Conservation (phyloP, 2,113 vertebrate species). For the Microtus montanus region DNA sequence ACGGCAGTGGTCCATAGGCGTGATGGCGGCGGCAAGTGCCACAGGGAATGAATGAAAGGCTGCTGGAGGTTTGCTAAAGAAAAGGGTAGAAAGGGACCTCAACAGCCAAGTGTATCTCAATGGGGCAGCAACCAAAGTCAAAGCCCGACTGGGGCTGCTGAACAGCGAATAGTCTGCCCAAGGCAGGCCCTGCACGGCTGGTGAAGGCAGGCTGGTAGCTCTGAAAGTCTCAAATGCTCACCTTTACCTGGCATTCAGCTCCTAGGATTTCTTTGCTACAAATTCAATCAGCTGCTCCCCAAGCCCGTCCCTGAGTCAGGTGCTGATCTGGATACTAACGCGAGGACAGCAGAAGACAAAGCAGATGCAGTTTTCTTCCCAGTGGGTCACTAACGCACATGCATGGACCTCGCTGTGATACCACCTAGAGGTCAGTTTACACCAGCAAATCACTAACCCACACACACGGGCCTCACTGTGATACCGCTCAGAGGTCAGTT, state of each 20-base stretch:
- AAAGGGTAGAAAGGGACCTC: not conserved
- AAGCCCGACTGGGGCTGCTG: too few relatives aligned
- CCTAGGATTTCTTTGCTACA: not conserved
- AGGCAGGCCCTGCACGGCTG: not conserved
- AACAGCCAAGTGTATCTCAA: not conserved
- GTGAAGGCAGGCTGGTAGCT: not conserved
- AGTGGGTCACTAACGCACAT: not conserved
- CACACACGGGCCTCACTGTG: too few relatives aligned
- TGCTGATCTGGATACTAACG: not conserved
- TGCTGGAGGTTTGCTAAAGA: too few relatives aligned
- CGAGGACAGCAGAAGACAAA: not conserved
- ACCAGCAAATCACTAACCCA: too few relatives aligned
- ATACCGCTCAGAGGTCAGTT: too few relatives aligned
- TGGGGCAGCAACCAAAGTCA: not conserved
- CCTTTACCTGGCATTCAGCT: not conserved
- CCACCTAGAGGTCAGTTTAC: not conserved
- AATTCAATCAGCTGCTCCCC: not conserved
- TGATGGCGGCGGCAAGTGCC: not conserved
- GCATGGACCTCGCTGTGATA: not conserved
- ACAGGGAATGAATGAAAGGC: not conserved
- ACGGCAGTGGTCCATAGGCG: not conserved
- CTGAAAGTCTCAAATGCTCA: not conserved
- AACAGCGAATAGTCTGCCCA: not conserved
- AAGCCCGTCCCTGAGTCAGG: not conserved
- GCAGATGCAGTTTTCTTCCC: not conserved